These are phyloP conservation scores for Rhinolophus ferrumequinum DNA, from an alignment of 2,113 vertebrate genomes.

Conservation along the genomic window DNA sequence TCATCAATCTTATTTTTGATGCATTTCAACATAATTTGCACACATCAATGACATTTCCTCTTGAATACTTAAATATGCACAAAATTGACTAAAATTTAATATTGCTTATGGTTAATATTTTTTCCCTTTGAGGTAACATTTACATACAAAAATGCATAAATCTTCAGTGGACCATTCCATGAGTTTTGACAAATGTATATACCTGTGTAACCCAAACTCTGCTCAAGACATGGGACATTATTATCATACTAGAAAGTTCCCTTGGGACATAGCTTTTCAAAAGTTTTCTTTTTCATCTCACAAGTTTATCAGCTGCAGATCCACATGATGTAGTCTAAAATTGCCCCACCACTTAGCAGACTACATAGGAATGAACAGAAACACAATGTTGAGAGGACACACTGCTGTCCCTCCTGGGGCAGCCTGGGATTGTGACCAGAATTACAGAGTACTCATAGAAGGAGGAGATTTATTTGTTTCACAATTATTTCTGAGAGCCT, in stretches of 20 bases:
- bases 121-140: neutral
- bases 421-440: neutral
- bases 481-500: neutral
- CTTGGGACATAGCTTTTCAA: neutral
- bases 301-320: neutral
- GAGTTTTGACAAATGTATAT: neutral
- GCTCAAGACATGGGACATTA: neutral
- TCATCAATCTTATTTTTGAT: conserved; percentile 12
- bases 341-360: neutral
- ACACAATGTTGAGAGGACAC: neutral
- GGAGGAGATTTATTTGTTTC: neutral
- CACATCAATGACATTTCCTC: neutral
- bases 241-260: neutral
- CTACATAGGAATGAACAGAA: neutral
- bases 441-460: neutral
- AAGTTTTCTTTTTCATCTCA: neutral
- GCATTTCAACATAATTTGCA: neutral
- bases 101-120: neutral
- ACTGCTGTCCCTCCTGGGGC: neutral
- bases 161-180: neutral
- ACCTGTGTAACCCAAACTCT: neutral
- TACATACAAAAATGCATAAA: neutral
- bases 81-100: neutral
- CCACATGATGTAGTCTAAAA: neutral
- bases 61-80: neutral